phyloP scores from a whole-genome alignment of 2,888 invertebrate genomes.

The Quadroppia sp. region DNA sequence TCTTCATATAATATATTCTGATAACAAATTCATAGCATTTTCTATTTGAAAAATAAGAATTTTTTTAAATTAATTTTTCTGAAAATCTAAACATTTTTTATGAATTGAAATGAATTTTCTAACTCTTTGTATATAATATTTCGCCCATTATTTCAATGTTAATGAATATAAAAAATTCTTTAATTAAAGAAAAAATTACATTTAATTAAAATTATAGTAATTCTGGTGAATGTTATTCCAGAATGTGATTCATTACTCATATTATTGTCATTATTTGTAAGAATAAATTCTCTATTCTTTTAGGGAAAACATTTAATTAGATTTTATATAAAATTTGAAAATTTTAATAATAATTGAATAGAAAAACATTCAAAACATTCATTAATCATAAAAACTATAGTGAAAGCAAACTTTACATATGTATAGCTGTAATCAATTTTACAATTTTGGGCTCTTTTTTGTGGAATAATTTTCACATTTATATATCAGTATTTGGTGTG shows the following conservation, averaged over 20 bases:
- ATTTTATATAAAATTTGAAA: slow-evolving; percentile 8
- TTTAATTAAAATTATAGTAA: too few species aligned
- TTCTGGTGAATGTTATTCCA: too few species aligned
- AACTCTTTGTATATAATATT: too few species aligned
- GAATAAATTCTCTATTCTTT: neutral
- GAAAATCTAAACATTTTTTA: too few species aligned
- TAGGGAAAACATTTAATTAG: neutral
- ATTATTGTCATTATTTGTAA: neutral
- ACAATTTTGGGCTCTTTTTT: neutral
- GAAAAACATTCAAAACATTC: slow-evolving; percentile 1
- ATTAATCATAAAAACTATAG: neutral
- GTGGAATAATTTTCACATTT: neutral
- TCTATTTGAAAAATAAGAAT: too few species aligned
- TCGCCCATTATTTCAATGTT: neutral
- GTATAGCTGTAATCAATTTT: neutral
- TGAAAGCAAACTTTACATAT: slow-evolving; percentile 3
- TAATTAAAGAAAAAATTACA: neutral
- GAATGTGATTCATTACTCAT: neutral
- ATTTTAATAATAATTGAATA: neutral
- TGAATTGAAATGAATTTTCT: too few species aligned
- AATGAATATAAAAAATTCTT: neutral
- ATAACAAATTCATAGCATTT: too few species aligned
- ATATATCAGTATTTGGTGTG: neutral
- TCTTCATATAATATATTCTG: too few species aligned
- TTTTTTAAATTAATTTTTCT: too few species aligned